These are phyloP conservation scores for Saccostrea glomerata DNA, from an alignment of 1,140 invertebrate species.

Conservation along the genomic window DNA sequence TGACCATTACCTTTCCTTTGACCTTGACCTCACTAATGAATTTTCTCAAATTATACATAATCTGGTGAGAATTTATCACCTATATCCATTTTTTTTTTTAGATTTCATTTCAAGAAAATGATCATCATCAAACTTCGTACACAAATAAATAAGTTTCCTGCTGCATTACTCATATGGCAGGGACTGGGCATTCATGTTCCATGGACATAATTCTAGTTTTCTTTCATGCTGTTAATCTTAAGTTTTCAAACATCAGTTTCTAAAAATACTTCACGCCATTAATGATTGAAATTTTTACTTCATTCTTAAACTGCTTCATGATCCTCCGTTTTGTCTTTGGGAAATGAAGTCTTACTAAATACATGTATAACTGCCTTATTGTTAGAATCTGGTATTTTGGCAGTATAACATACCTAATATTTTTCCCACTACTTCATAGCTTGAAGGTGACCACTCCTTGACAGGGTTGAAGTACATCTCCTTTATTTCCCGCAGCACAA, in stretches of 20 bases:
- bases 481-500: constrained; percentile 41
- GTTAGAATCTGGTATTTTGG: background rate
- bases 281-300: background rate
- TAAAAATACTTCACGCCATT: background rate
- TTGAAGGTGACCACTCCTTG: constrained; percentile 5
- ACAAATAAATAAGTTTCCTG: too few species aligned
- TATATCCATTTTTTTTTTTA: too few species aligned
- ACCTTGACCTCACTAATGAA: too few species aligned
- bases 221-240: background rate
- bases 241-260: background rate
- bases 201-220: too few species aligned
- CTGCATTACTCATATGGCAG: too few species aligned
- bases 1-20: too few species aligned
- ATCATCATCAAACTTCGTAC: too few species aligned
- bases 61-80: too few species aligned
- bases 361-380: background rate
- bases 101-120: too few species aligned
- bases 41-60: too few species aligned
- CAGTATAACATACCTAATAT: constrained; percentile 6
- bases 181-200: too few species aligned
- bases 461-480: constrained; percentile 45
- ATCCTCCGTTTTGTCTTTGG: background rate
- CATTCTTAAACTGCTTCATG: background rate
- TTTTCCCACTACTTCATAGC: constrained; percentile 11
- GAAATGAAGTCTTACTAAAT: background rate